Base-by-base conservation (phyloP, 2,797 vertebrate species). In the Bovichtus diacanthus region DNA sequence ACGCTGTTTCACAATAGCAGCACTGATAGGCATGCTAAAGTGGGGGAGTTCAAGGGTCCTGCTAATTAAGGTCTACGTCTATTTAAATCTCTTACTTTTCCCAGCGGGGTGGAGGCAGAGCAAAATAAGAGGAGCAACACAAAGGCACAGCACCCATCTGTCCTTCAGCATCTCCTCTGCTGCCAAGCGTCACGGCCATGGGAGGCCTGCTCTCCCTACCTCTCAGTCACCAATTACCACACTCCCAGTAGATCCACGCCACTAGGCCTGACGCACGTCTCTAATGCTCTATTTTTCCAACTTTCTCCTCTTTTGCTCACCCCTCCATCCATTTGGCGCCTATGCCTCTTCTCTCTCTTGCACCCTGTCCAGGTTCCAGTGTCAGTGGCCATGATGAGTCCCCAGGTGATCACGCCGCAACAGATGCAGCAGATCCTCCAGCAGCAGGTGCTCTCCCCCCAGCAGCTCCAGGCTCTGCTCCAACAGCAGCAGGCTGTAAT, bases 341-440 rank as follows among this genome's bases (percentile, higher is more conserved):
- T 66, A 34, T 61, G 50, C 46, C 59, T 12, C 6, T 21, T 38
- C 12, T 59, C 59, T 65, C 23, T 78, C 50, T 7, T 70, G 70
- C 25, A 60, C 23, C 39, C 13, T 2, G 76, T 90, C 76, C 93
- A 99, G 98, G 97, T 99, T 93, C 98, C 98, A 91, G 97, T 99
- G 94, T 99, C 98, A 73, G 96, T 99, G 97, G 98, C 98, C 97
- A 99, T 99, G 98, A 99, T 99, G 98, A 99, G 97, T 94, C 98
- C 98, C 94, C 98, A 99, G 96, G 98, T 99, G 96, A 99, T 99
- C 94, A 99, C 98, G 86, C 98, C 98, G 84, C 98, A 99, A 95
- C 98, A 99, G 94, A 99, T 99, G 98, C 98, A 99, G 95, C 98
- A 99, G 93, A 98, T 99, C 90, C 97, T 99, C 78, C 98, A 99